Conservation (phyloP, 2,797 vertebrate species). For the Anguilla marmorata region DNA sequence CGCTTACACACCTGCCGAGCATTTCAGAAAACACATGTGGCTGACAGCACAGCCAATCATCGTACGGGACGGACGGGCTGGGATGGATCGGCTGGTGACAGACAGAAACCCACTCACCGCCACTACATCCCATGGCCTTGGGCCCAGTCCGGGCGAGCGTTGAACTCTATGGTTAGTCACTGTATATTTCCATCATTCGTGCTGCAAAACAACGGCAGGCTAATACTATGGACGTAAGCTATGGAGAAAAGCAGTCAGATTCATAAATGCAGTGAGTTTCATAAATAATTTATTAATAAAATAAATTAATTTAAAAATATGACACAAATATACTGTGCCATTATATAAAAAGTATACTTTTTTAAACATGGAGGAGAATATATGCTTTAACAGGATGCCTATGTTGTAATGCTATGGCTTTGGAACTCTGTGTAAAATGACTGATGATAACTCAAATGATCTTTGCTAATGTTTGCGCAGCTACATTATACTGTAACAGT, state of each 20-base stretch:
- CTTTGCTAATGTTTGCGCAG: not conserved
- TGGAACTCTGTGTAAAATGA: slow-evolving; percentile 16
- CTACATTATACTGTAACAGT: not conserved
- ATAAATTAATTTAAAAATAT: not conserved
- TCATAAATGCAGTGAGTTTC: not conserved
- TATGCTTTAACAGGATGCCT: not conserved
- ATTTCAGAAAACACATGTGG: slow-evolving; percentile 31
- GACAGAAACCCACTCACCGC: slow-evolving; percentile 25
- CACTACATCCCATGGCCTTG: slow-evolving; percentile 39
- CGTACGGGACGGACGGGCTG: not conserved
- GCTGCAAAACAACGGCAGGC: not conserved
- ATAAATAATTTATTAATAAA: not conserved
- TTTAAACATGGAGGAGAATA: not conserved
- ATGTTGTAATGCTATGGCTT: slow-evolving; percentile 23
- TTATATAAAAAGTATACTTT: not conserved
- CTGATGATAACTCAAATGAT: slow-evolving; percentile 31
- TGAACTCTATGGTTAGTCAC: slow-evolving; percentile 8
- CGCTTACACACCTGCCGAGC: slow-evolving; percentile 51
- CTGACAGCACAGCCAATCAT: not conserved
- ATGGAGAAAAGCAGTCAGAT: slow-evolving; percentile 16
- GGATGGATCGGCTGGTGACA: slow-evolving; percentile 28
- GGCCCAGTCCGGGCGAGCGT: not conserved
- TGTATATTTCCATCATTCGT: not conserved
- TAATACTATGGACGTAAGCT: not conserved
- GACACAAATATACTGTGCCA: not conserved